Evolutionary conservation across 2,888 invertebrate genomes (phyloP).

Genomic region (Gari tellinella): DNA sequence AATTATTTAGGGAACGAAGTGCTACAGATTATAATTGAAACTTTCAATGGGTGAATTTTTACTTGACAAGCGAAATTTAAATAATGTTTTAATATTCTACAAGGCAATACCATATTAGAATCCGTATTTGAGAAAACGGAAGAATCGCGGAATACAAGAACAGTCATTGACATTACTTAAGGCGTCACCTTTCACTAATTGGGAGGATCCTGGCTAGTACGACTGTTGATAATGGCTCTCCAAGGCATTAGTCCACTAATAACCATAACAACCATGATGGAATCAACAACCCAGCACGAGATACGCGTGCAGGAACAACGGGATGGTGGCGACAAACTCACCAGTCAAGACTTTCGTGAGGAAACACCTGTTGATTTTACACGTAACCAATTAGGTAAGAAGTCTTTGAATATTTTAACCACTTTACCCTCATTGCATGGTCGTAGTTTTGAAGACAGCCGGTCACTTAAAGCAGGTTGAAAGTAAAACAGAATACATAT

Average conservation of each 20-base stretch:
- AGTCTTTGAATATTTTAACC: neutral
- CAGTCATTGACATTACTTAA: neutral
- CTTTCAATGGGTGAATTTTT: too few species aligned
- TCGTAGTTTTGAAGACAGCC: too few species aligned
- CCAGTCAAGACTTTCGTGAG: neutral
- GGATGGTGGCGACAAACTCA: constrained; percentile 3
- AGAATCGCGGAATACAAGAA: too few species aligned
- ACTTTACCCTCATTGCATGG: too few species aligned
- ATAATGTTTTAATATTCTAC: too few species aligned
- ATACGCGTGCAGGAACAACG: constrained; percentile 15
- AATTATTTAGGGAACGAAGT: too few species aligned
- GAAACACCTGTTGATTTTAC: constrained; percentile 26
- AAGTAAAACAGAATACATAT: too few species aligned
- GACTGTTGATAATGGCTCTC: constrained; percentile 5
- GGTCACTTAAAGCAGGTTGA: too few species aligned
- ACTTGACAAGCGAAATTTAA: too few species aligned
- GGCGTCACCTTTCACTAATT: constrained; percentile 4
- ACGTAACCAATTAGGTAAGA: constrained; percentile 6
- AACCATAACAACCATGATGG: constrained; percentile 10
- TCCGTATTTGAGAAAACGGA: too few species aligned
- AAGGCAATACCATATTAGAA: too few species aligned
- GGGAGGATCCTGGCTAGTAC: neutral
- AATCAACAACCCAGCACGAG: constrained; percentile 13
- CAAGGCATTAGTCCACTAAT: neutral
- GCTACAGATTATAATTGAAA: too few species aligned